Evolutionary conservation across 2,797 vertebrate genomes (phyloP), one percentile per base, ranked within the genome.

Genomic region (Spinus olivaceus): DNA sequence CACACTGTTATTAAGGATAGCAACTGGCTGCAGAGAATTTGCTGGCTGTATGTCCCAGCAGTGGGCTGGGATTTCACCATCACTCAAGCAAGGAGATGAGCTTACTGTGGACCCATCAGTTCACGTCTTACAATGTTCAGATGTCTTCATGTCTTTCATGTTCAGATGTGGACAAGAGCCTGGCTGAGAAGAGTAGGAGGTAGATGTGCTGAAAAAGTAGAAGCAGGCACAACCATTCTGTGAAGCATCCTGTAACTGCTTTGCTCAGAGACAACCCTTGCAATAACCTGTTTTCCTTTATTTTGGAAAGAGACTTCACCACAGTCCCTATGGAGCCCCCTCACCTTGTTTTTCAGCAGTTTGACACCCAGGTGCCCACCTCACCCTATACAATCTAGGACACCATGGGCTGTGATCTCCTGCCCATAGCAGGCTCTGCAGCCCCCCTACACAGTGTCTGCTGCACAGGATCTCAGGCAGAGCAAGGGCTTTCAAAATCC

Each of bases 1-100:
- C 21, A 22, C 23, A 3, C n/a, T 4, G 3, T 53, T 69, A 83
- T 33, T 81, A 51, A 80, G 50, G 32, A 78, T 50, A 89, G 39
- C 1, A 10, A 30, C 53, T 2, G 4, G 9, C 61, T 4, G 2
- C 0, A 0, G 76, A 64, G 67, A 85, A 69, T 86, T 72, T 70
- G 46, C 42, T 0, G 0, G 12, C 37, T 37, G 9, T 12, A 11
- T 41, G 64, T 85, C 81, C 33, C 80, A 65, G 66, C 41, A 72
- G 14, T 66, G 44, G 60, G 53, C 50, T 91, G 59, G 28, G 47
- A 66, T 5, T 1, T 39, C 39, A 23, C 13, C n/a, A 13, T 30
- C 0, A 0, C 54, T 78, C 56, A 57, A 6, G 41, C 21, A 50
- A 15, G 23, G 21, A 63, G 27, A 28, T 9, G 20, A 78, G 35